Conservation (phyloP, 2,888 invertebrate genomes). For the Disparrhopalites patrizii region DNA sequence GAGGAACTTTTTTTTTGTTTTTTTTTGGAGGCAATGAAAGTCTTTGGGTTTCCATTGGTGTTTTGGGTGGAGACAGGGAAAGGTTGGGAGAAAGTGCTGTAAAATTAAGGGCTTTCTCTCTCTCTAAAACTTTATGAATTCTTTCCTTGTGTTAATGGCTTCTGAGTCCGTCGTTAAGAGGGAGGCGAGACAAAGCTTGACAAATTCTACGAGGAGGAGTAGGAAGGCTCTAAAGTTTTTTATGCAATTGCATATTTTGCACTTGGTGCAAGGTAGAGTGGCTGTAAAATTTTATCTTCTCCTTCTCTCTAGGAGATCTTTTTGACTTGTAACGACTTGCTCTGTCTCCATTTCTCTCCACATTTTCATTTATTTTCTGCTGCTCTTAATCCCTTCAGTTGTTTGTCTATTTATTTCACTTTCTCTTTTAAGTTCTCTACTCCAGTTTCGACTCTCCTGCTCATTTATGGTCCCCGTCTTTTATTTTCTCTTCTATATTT, state of each 20-base stretch:
- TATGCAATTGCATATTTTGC: slow-evolving; percentile 3
- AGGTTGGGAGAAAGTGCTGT: background rate
- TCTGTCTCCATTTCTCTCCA: background rate
- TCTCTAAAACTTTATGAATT: slow-evolving; percentile 2
- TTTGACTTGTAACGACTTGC: background rate
- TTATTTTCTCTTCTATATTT: background rate
- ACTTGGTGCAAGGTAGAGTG: background rate
- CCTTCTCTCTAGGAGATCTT: background rate
- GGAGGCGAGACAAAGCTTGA: background rate
- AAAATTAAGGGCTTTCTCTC: slow-evolving; percentile 15
- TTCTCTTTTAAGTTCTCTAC: too few relatives aligned
- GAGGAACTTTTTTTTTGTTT: too few relatives aligned
- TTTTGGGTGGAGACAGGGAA: background rate
- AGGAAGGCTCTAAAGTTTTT: too few relatives aligned
- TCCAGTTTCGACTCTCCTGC: too few relatives aligned
- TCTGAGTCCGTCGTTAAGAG: background rate
- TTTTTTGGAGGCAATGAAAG: background rate
- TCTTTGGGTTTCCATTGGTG: background rate
- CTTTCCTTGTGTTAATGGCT: slow-evolving; percentile 12
- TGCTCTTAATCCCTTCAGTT: too few relatives aligned
- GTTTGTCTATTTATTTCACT: too few relatives aligned
- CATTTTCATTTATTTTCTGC: too few relatives aligned
- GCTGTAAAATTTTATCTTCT: slow-evolving; percentile 3
- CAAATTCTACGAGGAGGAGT: slow-evolving; percentile 19
- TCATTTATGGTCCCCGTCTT: too few relatives aligned